Evolutionary conservation across 2,888 invertebrate species (phyloP).

Genomic region (Anagyrus pseudococci): DNA sequence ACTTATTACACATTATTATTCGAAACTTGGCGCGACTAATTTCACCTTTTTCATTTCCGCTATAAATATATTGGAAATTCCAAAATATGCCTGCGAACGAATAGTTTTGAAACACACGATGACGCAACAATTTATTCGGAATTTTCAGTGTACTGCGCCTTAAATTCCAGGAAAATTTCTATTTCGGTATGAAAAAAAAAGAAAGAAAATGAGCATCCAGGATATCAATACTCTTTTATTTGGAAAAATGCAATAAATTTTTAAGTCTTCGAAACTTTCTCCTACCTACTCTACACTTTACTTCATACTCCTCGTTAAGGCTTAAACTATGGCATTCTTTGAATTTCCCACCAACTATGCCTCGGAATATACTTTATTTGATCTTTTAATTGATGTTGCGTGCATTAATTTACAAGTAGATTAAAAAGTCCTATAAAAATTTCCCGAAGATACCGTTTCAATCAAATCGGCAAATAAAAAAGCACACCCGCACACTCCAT

Average conservation of each 20-base stretch:
- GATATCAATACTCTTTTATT: neutral
- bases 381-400: no score
- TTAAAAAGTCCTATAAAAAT: no score
- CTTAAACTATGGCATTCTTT: no score
- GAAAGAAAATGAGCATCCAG: neutral
- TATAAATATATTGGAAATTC: no score
- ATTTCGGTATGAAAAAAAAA: constrained; percentile 26
- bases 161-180: constrained; percentile 35
- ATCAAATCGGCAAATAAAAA: no score
- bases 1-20: no score
- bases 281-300: constrained; percentile 1
- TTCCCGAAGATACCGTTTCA: no score
- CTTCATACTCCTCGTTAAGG: constrained; percentile 4
- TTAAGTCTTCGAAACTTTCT: constrained; percentile 7
- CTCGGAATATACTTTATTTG: neutral
- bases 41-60: no score
- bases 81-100: constrained; percentile 20
- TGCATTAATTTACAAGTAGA: no score
- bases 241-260: constrained; percentile 11
- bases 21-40: no score
- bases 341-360: neutral
- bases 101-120: no score
- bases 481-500: no score
- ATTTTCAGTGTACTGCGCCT: constrained; percentile 27
- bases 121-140: constrained; percentile 20